Percentiles rank a stretch among this genome's conserved stretches.
Conservation (phyloP, 1,140 invertebrate genomes). For the Hylaeus volcanicus region DNA sequence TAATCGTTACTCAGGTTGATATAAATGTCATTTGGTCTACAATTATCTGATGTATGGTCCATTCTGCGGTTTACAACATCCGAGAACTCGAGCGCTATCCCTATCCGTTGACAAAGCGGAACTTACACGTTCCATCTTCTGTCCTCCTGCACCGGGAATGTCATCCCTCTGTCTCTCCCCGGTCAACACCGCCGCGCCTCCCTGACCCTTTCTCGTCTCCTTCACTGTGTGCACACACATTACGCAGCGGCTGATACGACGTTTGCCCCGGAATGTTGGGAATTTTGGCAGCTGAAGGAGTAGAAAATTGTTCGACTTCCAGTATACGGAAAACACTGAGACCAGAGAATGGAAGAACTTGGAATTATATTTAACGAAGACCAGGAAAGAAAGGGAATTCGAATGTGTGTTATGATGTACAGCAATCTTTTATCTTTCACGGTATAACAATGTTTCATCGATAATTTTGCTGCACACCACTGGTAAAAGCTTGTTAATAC, state of each 20-base stretch:
- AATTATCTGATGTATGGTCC: constrained; percentile 42
- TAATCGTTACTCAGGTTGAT: constrained; percentile 35
- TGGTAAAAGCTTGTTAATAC: no score
- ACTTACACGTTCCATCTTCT: constrained; percentile 43
- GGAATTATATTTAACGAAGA: background rate
- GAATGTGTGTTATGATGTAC: background rate
- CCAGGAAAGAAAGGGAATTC: background rate
- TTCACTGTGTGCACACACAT: constrained; percentile 3
- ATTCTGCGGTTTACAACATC: constrained; percentile 39
- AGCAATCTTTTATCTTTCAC: no score
- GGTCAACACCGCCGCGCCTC: no score
- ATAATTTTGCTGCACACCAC: no score
- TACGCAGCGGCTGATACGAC: background rate
- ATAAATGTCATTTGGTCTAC: constrained; percentile 40
- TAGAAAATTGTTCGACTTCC: background rate
- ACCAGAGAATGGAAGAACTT: background rate
- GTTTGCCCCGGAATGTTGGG: background rate
- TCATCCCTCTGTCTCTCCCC: background rate
- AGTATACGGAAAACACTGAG: background rate
- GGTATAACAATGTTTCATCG: no score
- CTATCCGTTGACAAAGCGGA: constrained; percentile 43
- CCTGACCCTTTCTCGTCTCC: background rate
- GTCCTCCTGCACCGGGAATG: constrained; percentile 10
- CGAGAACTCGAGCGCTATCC: constrained; percentile 22
- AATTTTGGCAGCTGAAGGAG: constrained; percentile 11